These are phyloP conservation scores for Brevimyrus niger DNA, from an alignment of 2,113 vertebrate species.

Conservation along the genomic window DNA sequence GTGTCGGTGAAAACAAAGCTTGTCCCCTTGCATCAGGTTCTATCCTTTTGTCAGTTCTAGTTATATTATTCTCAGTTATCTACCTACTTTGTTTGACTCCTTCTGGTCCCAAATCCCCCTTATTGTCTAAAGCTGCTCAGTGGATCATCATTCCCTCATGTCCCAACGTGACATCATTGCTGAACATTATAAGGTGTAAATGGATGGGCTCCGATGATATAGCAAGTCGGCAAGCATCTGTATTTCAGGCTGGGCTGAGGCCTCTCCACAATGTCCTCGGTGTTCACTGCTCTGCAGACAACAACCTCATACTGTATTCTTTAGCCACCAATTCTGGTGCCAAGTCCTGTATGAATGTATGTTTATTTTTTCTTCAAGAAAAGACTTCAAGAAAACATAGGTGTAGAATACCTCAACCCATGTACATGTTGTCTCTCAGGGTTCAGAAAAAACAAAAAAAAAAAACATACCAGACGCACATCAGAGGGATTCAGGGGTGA, in stretches of 20 bases:
- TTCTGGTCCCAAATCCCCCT: background rate
- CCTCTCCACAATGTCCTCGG: slow-evolving; percentile 55
- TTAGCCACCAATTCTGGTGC: slow-evolving; percentile 57
- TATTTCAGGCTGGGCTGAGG: slow-evolving; percentile 44
- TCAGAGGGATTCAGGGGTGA: slow-evolving; percentile 4
- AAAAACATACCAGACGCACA: background rate
- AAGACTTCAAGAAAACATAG: slow-evolving; percentile 45
- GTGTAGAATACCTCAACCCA: slow-evolving; percentile 31
- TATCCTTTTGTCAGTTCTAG: background rate
- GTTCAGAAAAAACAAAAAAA: slow-evolving; percentile 14
- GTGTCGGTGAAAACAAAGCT: too few species aligned
- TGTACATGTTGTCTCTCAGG: background rate
- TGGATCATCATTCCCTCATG: background rate
- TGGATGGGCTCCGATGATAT: background rate
- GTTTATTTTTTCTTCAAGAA: slow-evolving; percentile 64
- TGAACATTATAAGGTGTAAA: background rate
- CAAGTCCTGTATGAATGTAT: slow-evolving; percentile 58
- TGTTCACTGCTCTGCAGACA: slow-evolving; percentile 55
- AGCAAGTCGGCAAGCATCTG: slow-evolving; percentile 43
- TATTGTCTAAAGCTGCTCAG: background rate
- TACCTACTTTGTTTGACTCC: background rate
- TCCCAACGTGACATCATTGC: background rate
- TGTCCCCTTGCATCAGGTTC: background rate
- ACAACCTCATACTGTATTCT: slow-evolving; percentile 66
- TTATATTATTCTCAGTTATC: background rate